Evolutionary conservation across 2,797 vertebrate genomes (phyloP).

Genomic region (Onychomys arenicola): DNA sequence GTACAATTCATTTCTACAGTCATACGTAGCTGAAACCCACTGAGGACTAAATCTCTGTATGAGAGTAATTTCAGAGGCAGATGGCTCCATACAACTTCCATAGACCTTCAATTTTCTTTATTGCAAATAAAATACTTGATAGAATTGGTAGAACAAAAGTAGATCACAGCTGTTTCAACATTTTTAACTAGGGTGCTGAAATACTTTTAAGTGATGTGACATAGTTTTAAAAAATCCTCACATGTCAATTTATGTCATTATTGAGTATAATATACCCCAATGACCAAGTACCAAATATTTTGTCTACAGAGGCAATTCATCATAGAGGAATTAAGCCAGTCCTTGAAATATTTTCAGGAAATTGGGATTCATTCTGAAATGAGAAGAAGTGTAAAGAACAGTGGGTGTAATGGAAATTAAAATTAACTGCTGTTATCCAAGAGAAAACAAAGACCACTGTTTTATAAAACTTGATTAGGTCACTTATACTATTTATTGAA

Average conservation of each 20-base stretch:
- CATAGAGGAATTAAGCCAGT: conserved; percentile 77
- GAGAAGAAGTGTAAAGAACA: conserved; percentile 75
- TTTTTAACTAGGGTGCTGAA: conserved; percentile 86
- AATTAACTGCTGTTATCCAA: conserved; percentile 80
- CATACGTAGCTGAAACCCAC: conserved; percentile 73
- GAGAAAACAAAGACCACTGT: conserved; percentile 80
- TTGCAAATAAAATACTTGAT: conserved; percentile 89
- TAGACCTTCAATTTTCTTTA: conserved; percentile 89
- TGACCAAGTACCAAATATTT: conserved; percentile 68
- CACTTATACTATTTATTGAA: conserved; percentile 74
- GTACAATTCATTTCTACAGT: conserved; percentile 70
- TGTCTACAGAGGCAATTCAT: conserved; percentile 71
- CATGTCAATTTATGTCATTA: conserved; percentile 80
- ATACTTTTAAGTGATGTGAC: conserved; percentile 84
- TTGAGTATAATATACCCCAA: conserved; percentile 79
- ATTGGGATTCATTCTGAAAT: conserved; percentile 71
- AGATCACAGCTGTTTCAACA: conserved; percentile 87
- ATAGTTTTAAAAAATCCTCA: conserved; percentile 25
- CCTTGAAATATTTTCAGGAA: conserved; percentile 74
- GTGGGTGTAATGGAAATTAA: conserved; percentile 82
- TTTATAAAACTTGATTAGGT: conserved; percentile 81
- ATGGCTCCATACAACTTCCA: conserved; percentile 86
- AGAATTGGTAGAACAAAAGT: conserved; percentile 87
- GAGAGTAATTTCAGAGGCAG: conserved; percentile 88
- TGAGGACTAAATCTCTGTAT: conserved; percentile 83